Evolutionary conservation across 2,113 vertebrate species (phyloP).

Genomic region (Sisor rabdophorus): DNA sequence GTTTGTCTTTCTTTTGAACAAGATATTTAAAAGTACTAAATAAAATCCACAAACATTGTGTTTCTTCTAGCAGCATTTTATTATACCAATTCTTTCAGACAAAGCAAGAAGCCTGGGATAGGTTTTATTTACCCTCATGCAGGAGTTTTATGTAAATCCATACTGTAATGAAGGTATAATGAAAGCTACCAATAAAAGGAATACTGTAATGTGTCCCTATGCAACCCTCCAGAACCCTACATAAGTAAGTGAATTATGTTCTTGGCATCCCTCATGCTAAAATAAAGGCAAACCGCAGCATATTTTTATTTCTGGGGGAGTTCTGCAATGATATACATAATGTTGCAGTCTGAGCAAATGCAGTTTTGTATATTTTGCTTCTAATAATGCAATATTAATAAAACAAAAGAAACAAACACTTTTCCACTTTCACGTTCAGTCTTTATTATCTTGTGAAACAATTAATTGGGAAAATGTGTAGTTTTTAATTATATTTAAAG

Average conservation of each 20-base stretch:
- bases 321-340: conserved; percentile 26
- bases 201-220: not conserved
- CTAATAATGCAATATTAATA: no score
- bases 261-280: conserved; percentile 6
- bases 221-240: conserved; percentile 13
- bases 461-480: conserved; percentile 54
- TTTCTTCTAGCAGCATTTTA: conserved; percentile 45
- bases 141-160: conserved; percentile 29
- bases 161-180: conserved; percentile 20
- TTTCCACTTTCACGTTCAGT: conserved; percentile 16
- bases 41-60: conserved; percentile 49
- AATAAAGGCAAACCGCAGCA: not conserved
- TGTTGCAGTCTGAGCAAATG: conserved; percentile 21
- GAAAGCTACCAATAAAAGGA: conserved; percentile 24
- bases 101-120: conserved; percentile 7
- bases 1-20: conserved; percentile 12
- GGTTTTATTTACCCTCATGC: conserved; percentile 2
- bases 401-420: not conserved
- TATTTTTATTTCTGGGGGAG: not conserved
- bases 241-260: conserved; percentile 34
- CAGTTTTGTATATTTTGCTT: not conserved
- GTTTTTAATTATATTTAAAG: conserved; percentile 12
- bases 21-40: conserved; percentile 28
- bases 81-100: conserved; percentile 36
- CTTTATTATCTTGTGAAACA: conserved; percentile 59